phyloP scores from a whole-genome alignment of 2,888 invertebrate species.

The Galerucella pusilla region DNA sequence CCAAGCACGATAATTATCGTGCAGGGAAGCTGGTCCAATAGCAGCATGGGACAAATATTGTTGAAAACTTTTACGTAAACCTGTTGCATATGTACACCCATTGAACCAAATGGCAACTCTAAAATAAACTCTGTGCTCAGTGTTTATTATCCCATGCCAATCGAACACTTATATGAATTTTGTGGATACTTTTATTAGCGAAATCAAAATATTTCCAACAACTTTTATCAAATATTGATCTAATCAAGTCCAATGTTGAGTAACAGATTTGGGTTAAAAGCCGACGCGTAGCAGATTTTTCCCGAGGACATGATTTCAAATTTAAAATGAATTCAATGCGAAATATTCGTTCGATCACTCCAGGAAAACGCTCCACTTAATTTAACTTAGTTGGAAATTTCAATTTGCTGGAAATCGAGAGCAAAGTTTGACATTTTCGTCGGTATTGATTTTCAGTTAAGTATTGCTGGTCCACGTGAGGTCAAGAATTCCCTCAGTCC shows the following conservation, averaged over 20 bases:
- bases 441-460: constrained; percentile 5
- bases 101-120: no score
- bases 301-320: background rate
- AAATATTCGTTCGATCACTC: constrained; percentile 9
- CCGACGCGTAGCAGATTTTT: background rate
- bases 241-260: background rate
- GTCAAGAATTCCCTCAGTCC: constrained; percentile 12
- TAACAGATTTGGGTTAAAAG: background rate
- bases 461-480: constrained; percentile 10
- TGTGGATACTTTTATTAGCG: no score
- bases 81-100: no score
- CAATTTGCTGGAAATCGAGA: constrained; percentile 3
- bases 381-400: constrained; percentile 15
- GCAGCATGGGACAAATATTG: no score
- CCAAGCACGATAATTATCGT: no score
- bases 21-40: no score
- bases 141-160: no score
- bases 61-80: no score
- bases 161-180: no score
- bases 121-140: no score
- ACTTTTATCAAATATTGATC: no score
- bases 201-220: no score
- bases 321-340: constrained; percentile 8
- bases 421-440: constrained; percentile 9
- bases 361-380: constrained; percentile 7